Conservation (phyloP, 2,113 vertebrate species). For the Cololabis saira region DNA sequence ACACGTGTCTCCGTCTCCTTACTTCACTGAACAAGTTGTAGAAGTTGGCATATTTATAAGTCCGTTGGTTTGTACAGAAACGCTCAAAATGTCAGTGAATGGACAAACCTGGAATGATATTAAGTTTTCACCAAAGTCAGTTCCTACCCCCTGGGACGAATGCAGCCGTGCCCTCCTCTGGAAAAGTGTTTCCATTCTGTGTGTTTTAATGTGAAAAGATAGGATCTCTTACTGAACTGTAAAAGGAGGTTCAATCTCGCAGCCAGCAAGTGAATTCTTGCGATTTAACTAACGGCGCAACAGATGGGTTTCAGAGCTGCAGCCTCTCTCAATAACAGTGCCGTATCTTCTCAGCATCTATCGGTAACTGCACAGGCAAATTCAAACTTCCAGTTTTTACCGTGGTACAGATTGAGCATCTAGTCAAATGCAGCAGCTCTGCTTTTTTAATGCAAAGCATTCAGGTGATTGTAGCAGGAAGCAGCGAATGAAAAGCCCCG, state of each 20-base stretch:
- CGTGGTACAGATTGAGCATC: slow-evolving; percentile 30
- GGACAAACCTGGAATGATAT: background rate
- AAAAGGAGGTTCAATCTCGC: slow-evolving; percentile 11
- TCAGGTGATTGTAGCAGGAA: slow-evolving; percentile 51
- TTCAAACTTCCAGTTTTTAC: slow-evolving; percentile 22
- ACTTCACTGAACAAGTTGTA: no score
- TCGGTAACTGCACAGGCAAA: slow-evolving; percentile 32
- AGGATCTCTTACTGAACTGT: background rate
- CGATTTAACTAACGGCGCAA: slow-evolving; percentile 17
- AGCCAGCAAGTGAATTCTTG: slow-evolving; percentile 10
- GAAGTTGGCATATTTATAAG: no score
- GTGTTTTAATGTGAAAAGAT: slow-evolving; percentile 6
- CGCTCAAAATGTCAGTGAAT: background rate
- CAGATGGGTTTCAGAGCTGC: slow-evolving; percentile 23
- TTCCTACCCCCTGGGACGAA: background rate
- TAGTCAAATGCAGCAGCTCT: slow-evolving; percentile 44
- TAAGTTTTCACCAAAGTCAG: background rate
- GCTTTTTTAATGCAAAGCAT: slow-evolving; percentile 70
- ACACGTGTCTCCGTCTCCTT: no score
- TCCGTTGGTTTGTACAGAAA: background rate
- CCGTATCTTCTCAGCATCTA: slow-evolving; percentile 30
- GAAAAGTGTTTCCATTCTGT: background rate
- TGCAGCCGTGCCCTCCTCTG: slow-evolving; percentile 17
- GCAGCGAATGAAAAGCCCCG: slow-evolving; percentile 16
- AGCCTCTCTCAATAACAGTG: slow-evolving; percentile 37